phyloP scores from a whole-genome alignment of 2,888 invertebrate genomes.

The Ceriagrion tenellum region DNA sequence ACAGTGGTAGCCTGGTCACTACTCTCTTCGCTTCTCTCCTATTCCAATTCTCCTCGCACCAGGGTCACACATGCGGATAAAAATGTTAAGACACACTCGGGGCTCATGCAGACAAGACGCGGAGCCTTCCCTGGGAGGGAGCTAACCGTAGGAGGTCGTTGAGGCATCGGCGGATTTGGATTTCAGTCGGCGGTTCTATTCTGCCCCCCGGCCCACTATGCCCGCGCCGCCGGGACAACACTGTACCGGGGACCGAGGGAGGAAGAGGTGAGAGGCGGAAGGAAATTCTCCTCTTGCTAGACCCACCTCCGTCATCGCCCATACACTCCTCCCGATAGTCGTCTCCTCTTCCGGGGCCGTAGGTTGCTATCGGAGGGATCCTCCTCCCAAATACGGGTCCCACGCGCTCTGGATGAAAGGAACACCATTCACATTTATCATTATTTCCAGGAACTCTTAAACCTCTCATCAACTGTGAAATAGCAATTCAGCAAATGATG shows the following conservation, averaged over 20 bases:
- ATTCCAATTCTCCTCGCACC: background rate
- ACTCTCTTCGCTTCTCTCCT: background rate
- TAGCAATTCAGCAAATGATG: constrained; percentile 15
- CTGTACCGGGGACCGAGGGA: background rate
- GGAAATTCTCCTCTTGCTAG: background rate
- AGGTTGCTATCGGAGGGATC: constrained; percentile 58
- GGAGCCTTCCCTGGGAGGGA: background rate
- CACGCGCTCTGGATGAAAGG: constrained; percentile 65
- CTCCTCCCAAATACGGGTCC: constrained; percentile 63
- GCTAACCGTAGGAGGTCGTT: background rate
- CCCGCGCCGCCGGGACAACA: background rate
- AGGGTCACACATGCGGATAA: background rate
- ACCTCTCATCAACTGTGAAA: background rate
- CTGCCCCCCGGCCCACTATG: background rate
- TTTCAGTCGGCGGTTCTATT: background rate
- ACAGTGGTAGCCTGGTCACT: background rate
- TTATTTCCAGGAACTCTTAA: constrained; percentile 52
- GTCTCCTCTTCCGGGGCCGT: constrained; percentile 60
- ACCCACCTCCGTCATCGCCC: constrained; percentile 63
- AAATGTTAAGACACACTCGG: background rate
- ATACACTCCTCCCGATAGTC: constrained; percentile 42
- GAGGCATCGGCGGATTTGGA: background rate
- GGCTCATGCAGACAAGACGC: background rate
- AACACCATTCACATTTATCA: constrained; percentile 66
- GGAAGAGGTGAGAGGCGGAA: background rate